Evolutionary conservation across 2,888 invertebrate species (phyloP), one percentile per base, ranked within the genome.

Genomic region (Dryocosmus kuriphilus): DNA sequence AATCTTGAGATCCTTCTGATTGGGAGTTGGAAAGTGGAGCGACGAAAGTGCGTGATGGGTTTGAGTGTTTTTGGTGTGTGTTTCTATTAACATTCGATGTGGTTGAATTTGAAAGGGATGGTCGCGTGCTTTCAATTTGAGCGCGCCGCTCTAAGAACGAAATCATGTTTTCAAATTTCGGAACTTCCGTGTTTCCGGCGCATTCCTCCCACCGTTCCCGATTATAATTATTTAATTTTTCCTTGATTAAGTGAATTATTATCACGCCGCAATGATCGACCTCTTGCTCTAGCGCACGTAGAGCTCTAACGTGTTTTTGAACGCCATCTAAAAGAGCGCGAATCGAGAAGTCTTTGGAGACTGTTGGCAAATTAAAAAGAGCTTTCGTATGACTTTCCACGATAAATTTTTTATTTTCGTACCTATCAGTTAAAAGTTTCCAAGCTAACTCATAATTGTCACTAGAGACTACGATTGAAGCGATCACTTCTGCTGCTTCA

Each of bases 231-330:
- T 22, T 22, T 22, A 57, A 24, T 57, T 57, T 57, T 24, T 22
- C 55, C 8, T 24, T 22, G 1, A 57, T 24, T 1, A 57, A 11
- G 1, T 57, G 55, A n/a, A 57, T 24, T 9, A 57, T 0, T 22
- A 57, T 55, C 1, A 30, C 4, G 16, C 24, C 73, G 24, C 22
- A 46, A 27, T 24, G 22, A 73, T 73, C 51, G 19, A 73, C 51
- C 6, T 22, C 24, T 55, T 73, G 73, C 11, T 73, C 41, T 73
- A 55, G 30, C 30, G 73, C 73, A 14, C 19, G 73, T 16, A 73
- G 30, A 11, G 30, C 30, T 73, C 55, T 19, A 30, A 55, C 46
- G 16, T 51, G 73, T 73, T 73, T 73, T 51, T 73, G 73, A 46
- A 73, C n/a, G 22, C 24, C 27, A 51, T 73, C 73, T 55, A 73